Percentiles rank a stretch among this genome's conserved stretches.
Evolutionary conservation across 1,140 invertebrate species (phyloP).

Genomic region (Aphaenogaster floridana): DNA sequence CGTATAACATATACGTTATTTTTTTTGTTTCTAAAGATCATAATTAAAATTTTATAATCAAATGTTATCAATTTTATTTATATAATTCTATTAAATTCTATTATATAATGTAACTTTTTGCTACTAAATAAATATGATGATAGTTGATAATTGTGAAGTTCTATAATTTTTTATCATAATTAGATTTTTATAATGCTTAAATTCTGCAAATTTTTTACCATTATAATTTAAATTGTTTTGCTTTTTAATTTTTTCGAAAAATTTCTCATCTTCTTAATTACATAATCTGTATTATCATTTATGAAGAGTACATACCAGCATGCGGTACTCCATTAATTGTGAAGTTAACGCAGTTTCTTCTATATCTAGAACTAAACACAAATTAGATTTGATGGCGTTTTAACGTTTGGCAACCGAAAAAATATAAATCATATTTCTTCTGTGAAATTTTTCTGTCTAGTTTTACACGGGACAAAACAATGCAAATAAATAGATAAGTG

Average conservation of each 20-base stretch:
- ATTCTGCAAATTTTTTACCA: not conserved
- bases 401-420: not conserved
- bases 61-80: not conserved
- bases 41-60: not conserved
- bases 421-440: too few species aligned
- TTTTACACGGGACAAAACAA: too few species aligned
- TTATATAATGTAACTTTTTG: not conserved
- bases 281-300: too few species aligned
- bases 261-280: too few species aligned
- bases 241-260: constrained; percentile 78
- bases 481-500: too few species aligned
- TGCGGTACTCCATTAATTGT: too few species aligned
- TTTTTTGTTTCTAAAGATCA: not conserved
- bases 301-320: too few species aligned
- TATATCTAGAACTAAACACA: too few species aligned
- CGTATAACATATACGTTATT: not conserved
- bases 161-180: not conserved
- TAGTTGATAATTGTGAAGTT: not conserved
- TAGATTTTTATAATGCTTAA: not conserved
- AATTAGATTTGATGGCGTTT: too few species aligned
- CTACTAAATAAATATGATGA: not conserved
- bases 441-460: too few species aligned
- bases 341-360: too few species aligned
- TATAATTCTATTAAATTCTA: not conserved
- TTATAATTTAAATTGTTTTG: not conserved